A percentile compares a stretch with the other conserved stretches of the same genome.
Conservation (phyloP, 2,797 vertebrate species). For the Propithecus perrieri region DNA sequence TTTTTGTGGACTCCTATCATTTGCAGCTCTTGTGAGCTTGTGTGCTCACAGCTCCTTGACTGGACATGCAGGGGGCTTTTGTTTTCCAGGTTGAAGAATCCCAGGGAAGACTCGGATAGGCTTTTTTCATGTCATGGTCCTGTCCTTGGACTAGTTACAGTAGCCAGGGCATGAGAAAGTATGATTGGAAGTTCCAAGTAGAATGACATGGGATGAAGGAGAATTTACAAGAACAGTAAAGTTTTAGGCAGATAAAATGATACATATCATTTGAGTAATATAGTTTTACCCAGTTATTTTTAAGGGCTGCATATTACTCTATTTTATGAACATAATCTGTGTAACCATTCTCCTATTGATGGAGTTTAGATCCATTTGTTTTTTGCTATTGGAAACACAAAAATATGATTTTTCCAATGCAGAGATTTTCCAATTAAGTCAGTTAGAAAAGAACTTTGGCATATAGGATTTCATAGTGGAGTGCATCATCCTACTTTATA, state of each 20-base stretch:
- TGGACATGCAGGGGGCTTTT: neutral
- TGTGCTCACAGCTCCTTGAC: neutral
- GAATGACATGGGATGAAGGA: neutral
- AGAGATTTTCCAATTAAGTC: neutral
- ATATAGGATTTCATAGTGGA: neutral
- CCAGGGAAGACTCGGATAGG: neutral
- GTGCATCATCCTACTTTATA: neutral
- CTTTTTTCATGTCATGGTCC: neutral
- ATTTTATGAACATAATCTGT: neutral
- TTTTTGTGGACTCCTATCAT: neutral
- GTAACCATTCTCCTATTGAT: neutral
- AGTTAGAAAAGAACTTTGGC: neutral
- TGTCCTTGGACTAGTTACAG: neutral
- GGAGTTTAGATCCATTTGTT: neutral
- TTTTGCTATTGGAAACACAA: neutral
- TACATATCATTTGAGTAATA: neutral
- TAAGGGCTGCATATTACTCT: neutral
- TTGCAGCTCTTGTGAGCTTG: neutral
- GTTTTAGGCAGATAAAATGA: neutral
- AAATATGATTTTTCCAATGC: constrained; percentile 12
- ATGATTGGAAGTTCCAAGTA: neutral
- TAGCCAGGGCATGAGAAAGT: neutral
- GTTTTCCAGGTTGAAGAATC: neutral
- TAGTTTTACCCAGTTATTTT: neutral
- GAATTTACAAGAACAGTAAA: neutral